A percentile compares a stretch with the other conserved stretches of the same genome.
phyloP scores from a whole-genome alignment of 2,113 vertebrate species.

The Elephantulus edwardii region DNA sequence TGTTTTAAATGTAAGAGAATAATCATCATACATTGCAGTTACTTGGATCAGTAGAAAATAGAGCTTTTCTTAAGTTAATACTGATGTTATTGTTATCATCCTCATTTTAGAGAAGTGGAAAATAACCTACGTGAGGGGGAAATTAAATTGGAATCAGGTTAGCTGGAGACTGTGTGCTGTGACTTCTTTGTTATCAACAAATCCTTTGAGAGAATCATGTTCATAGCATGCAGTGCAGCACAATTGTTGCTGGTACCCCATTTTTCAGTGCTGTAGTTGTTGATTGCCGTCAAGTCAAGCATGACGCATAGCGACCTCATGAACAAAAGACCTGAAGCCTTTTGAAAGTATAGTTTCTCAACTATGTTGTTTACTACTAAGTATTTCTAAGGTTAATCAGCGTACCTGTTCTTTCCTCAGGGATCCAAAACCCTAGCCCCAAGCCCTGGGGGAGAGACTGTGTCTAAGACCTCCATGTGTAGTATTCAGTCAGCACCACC shows the following conservation, averaged over 20 bases:
- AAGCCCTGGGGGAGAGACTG: constrained; percentile 10
- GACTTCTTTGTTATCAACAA: neutral
- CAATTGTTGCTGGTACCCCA: neutral
- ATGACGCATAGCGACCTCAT: too few relatives aligned
- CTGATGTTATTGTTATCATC: too few relatives aligned
- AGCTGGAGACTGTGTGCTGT: too few relatives aligned
- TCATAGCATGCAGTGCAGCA: neutral
- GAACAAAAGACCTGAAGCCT: too few relatives aligned
- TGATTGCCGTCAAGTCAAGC: too few relatives aligned
- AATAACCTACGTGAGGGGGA: neutral
- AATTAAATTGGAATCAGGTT: neutral
- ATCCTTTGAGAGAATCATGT: neutral
- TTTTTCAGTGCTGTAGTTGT: too few relatives aligned
- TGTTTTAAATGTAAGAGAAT: too few relatives aligned
- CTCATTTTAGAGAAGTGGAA: neutral
- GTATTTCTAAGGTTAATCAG: neutral
- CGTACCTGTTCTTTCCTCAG: constrained; percentile 7
- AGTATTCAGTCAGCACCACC: too few relatives aligned
- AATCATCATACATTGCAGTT: too few relatives aligned
- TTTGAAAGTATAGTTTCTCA: too few relatives aligned
- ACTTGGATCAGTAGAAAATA: too few relatives aligned
- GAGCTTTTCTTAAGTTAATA: too few relatives aligned
- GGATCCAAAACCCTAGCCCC: neutral
- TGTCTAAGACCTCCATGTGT: constrained; percentile 70
- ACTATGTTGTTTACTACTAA: neutral